phyloP scores from a whole-genome alignment of 2,888 invertebrate species.

The Ophioninae sp. region DNA sequence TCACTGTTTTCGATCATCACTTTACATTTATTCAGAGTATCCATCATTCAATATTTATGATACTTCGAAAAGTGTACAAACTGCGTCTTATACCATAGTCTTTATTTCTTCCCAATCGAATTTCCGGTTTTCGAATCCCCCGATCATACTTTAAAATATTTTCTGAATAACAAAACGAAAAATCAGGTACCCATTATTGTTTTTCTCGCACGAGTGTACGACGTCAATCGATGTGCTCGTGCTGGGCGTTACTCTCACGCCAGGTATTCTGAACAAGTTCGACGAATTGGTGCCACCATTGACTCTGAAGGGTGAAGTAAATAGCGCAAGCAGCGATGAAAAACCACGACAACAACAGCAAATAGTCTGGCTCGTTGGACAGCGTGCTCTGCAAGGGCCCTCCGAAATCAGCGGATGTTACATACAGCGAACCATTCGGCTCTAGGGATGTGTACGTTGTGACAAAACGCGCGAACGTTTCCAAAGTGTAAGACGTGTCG shows the following conservation, averaged over 20 bases:
- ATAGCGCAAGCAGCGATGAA: conserved; percentile 89
- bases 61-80: too few species aligned
- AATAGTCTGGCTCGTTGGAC: conserved; percentile 90
- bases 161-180: not conserved
- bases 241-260: conserved; percentile 93
- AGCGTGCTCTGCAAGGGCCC: conserved; percentile 92
- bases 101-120: not conserved
- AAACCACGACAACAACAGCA: conserved; percentile 91
- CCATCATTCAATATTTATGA: too few species aligned
- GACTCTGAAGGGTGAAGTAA: conserved; percentile 90
- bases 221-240: conserved; percentile 87
- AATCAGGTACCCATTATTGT: not conserved
- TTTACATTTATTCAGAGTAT: too few species aligned
- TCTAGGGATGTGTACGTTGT: conserved; percentile 88
- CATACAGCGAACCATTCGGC: conserved; percentile 85
- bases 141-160: not conserved
- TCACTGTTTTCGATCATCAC: too few species aligned
- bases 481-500: conserved; percentile 90
- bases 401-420: conserved; percentile 88
- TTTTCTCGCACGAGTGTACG: not conserved
- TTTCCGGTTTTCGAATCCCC: not conserved
- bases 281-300: conserved; percentile 89
- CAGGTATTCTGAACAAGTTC: conserved; percentile 93
- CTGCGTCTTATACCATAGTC: not conserved
- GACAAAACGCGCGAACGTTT: conserved; percentile 90